phyloP scores from a whole-genome alignment of 2,797 vertebrate genomes.

The Rousettus madagascariensis region DNA sequence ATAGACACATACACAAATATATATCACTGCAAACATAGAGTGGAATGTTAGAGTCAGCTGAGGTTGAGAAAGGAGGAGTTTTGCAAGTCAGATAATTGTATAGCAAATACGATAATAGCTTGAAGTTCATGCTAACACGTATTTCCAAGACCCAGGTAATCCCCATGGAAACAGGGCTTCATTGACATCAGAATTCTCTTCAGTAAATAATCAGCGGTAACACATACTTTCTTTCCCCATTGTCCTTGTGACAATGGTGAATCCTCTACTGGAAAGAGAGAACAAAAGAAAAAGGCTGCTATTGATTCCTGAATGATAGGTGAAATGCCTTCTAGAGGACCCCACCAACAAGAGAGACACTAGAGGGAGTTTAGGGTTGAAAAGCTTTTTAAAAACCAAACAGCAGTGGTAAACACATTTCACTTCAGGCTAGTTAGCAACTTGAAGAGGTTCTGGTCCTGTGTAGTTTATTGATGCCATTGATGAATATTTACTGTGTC shows the following conservation, averaged over 20 bases:
- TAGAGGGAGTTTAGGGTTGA: background rate
- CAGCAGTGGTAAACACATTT: background rate
- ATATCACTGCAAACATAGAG: background rate
- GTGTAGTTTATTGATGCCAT: background rate
- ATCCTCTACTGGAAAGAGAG: background rate
- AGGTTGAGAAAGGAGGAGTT: background rate
- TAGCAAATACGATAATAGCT: background rate
- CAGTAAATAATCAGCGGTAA: conserved; percentile 20
- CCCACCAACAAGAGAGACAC: background rate
- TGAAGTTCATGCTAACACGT: background rate
- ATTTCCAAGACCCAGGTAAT: background rate
- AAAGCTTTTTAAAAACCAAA: background rate
- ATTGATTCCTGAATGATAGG: background rate
- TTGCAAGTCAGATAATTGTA: background rate
- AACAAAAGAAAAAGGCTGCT: background rate
- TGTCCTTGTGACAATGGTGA: background rate
- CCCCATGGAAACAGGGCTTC: conserved; percentile 59
- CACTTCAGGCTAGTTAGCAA: background rate
- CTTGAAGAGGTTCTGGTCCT: background rate
- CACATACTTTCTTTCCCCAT: background rate
- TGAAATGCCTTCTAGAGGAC: background rate
- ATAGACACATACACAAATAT: background rate
- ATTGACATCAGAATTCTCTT: conserved; percentile 2
- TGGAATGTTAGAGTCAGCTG: background rate
- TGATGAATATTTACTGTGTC: background rate